phyloP scores from a whole-genome alignment of 2,888 invertebrate species.

The Andrena bicolor region DNA sequence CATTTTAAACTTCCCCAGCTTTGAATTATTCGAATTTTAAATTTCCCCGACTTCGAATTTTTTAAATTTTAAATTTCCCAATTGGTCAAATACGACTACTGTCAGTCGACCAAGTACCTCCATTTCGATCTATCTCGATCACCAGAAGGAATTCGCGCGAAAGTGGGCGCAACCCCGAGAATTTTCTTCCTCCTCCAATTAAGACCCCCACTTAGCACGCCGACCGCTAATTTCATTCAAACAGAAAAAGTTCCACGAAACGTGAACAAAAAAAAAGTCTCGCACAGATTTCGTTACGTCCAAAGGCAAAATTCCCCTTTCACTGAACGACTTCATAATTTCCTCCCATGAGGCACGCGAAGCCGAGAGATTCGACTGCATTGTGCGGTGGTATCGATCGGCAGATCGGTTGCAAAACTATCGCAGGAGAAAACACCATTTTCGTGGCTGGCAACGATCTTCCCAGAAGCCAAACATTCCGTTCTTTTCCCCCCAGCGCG shows the following conservation, averaged over 20 bases:
- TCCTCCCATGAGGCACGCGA: slow-evolving; percentile 18
- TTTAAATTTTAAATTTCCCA: too few species aligned
- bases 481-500: not conserved
- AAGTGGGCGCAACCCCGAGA: too few species aligned
- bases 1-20: too few species aligned
- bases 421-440: slow-evolving; percentile 35
- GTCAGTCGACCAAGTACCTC: too few species aligned
- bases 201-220: too few species aligned
- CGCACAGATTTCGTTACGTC: slow-evolving; percentile 17
- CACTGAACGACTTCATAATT: slow-evolving; percentile 46
- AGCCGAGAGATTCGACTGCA: slow-evolving; percentile 37
- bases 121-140: not conserved
- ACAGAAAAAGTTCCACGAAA: too few species aligned
- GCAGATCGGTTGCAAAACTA: slow-evolving; percentile 46
- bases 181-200: too few species aligned
- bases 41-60: too few species aligned
- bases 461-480: slow-evolving; percentile 30
- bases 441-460: slow-evolving; percentile 7
- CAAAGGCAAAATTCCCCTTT: slow-evolving; percentile 38
- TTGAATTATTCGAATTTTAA: too few species aligned
- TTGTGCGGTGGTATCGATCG: slow-evolving; percentile 44
- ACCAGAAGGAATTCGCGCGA: not conserved
- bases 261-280: too few species aligned
- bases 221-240: too few species aligned
- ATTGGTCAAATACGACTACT: too few species aligned